Conservation (phyloP, 2,888 invertebrate genomes). For the Ornithoptera priamus region DNA sequence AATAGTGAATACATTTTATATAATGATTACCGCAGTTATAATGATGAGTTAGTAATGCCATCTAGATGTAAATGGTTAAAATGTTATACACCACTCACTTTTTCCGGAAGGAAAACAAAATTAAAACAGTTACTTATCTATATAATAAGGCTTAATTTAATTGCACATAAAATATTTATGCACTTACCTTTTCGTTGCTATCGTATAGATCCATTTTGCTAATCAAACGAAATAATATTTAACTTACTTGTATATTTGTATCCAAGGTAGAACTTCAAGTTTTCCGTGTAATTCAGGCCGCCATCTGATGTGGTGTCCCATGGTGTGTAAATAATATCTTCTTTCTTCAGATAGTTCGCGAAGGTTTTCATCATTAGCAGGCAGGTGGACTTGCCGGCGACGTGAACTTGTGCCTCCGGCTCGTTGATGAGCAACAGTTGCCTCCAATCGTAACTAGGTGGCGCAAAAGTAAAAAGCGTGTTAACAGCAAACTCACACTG, state of each 20-base stretch:
- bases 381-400: constrained; percentile 86
- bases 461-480: constrained; percentile 57
- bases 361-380: constrained; percentile 87
- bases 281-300: constrained; percentile 79
- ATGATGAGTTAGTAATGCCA: too few species aligned
- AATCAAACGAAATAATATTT: constrained; percentile 31
- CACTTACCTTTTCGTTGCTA: constrained; percentile 1
- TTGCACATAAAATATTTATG: not conserved
- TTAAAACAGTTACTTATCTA: too few species aligned
- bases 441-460: constrained; percentile 84
- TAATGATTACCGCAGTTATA: too few species aligned
- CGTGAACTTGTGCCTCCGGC: constrained; percentile 83
- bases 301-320: constrained; percentile 82
- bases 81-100: too few species aligned
- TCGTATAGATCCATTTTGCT: too few species aligned
- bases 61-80: too few species aligned
- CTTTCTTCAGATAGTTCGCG: constrained; percentile 78
- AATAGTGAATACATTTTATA: too few species aligned
- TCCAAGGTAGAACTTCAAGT: constrained; percentile 83
- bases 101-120: too few species aligned
- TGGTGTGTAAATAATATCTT: constrained; percentile 72
- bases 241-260: constrained; percentile 86
- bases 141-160: too few species aligned
- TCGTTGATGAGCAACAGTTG: constrained; percentile 87
- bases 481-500: constrained; percentile 64